phyloP scores from a whole-genome alignment of 2,797 vertebrate genomes.

The Hoplostethus atlanticus region DNA sequence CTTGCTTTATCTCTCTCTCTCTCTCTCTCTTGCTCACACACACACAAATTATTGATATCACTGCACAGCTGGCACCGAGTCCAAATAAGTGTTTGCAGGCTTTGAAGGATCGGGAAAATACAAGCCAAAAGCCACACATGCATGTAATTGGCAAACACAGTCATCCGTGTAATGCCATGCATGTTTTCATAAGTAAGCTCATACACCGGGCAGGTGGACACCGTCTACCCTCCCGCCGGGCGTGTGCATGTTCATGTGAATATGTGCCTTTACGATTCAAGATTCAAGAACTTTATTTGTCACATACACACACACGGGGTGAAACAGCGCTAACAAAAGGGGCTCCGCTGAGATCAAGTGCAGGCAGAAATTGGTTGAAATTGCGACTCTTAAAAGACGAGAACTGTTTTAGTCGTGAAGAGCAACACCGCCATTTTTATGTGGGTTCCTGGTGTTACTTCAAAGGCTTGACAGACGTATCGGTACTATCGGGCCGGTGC shows the following conservation, averaged over 20 bases:
- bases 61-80: slow-evolving; percentile 52
- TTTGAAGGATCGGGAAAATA: slow-evolving; percentile 43
- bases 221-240: slow-evolving; percentile 9
- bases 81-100: slow-evolving; percentile 52
- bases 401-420: slow-evolving; percentile 25
- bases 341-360: slow-evolving; percentile 42
- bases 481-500: slow-evolving; percentile 5
- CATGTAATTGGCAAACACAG: slow-evolving; percentile 63
- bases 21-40: slow-evolving; percentile 11
- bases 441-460: slow-evolving; percentile 18
- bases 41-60: slow-evolving; percentile 61
- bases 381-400: background rate
- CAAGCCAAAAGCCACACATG: slow-evolving; percentile 63
- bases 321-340: no score
- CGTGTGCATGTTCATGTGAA: slow-evolving; percentile 5
- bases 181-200: slow-evolving; percentile 36
- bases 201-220: slow-evolving; percentile 12
- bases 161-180: slow-evolving; percentile 42
- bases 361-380: slow-evolving; percentile 3
- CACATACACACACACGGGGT: no score
- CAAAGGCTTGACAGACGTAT: background rate
- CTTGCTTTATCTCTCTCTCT: background rate
- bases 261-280: slow-evolving; percentile 12
- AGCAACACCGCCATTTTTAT: slow-evolving; percentile 6
- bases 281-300: no score